Percentiles rank a stretch among this genome's conserved stretches.
Evolutionary conservation across 2,888 invertebrate species (phyloP).

Genomic region (Patella ulyssiponensis): DNA sequence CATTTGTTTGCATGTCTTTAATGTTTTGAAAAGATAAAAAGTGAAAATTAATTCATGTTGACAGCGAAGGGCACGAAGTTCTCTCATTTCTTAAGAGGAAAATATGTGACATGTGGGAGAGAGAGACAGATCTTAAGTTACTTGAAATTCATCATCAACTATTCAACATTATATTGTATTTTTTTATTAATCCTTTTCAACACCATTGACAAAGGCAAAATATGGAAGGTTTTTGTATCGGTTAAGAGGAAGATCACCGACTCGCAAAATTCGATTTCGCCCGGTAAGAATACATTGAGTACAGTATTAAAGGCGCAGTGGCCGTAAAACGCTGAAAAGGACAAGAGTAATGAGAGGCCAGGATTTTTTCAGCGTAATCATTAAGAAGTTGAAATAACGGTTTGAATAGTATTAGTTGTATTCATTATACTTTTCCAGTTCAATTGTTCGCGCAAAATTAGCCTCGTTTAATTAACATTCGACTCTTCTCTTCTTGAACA

Average conservation of each 20-base stretch:
- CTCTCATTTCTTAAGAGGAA: slow-evolving; percentile 7
- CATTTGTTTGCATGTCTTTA: slow-evolving; percentile 13
- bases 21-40: slow-evolving; percentile 11
- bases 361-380: neutral
- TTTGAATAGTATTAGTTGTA: slow-evolving; percentile 5
- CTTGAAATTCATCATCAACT: slow-evolving; percentile 8
- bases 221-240: slow-evolving; percentile 4
- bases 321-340: slow-evolving; percentile 2
- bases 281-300: slow-evolving; percentile 3
- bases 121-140: slow-evolving; percentile 3
- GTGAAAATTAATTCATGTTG: slow-evolving; percentile 5
- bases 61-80: neutral
- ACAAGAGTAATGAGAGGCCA: slow-evolving; percentile 5
- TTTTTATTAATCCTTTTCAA: neutral
- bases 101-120: slow-evolving; percentile 8
- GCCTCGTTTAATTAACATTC: slow-evolving; percentile 3
- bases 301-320: slow-evolving; percentile 3
- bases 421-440: slow-evolving; percentile 10
- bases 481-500: neutral
- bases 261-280: slow-evolving; percentile 10
- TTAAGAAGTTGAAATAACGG: slow-evolving; percentile 6
- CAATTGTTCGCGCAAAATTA: neutral
- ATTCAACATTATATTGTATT: slow-evolving; percentile 5
- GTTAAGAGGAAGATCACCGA: slow-evolving; percentile 4
- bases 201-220: neutral